phyloP scores from a whole-genome alignment of 2,113 vertebrate genomes.

The Nettapus auritus region DNA sequence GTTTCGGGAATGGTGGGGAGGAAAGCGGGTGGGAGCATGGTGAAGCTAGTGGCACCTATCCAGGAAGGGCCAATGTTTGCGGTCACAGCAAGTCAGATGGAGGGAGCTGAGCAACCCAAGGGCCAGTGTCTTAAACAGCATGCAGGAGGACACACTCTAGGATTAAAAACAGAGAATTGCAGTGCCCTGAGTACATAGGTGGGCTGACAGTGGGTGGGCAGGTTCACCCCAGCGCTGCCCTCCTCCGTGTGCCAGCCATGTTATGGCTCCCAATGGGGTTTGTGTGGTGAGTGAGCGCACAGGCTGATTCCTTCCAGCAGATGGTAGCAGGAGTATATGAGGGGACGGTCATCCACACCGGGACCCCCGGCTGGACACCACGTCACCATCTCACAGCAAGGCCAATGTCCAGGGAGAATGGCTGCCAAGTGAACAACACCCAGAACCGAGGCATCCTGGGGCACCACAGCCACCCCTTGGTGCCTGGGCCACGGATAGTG shows the following conservation, averaged over 20 bases:
- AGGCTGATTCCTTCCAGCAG: slow-evolving; percentile 65
- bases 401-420: neutral
- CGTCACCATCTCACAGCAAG: neutral
- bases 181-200: rapidly evolving
- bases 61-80: neutral
- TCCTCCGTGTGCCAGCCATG: rapidly evolving
- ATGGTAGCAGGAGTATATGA: slow-evolving; percentile 57
- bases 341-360: neutral
- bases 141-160: rapidly evolving
- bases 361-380: rapidly evolving
- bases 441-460: neutral
- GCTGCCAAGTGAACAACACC: neutral
- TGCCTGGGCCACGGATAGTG: neutral
- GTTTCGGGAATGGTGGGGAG: neutral
- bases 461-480: neutral
- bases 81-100: neutral
- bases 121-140: neutral
- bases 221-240: neutral
- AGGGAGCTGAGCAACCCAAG: neutral
- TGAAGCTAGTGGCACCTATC: neutral
- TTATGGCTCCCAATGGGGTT: neutral
- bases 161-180: rapidly evolving
- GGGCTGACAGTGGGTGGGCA: rapidly evolving
- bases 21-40: neutral
- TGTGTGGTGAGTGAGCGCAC: neutral